Evolutionary conservation across 2,797 vertebrate species (phyloP), one percentile per base, ranked within the genome.

Genomic region (Cyprinella venusta): DNA sequence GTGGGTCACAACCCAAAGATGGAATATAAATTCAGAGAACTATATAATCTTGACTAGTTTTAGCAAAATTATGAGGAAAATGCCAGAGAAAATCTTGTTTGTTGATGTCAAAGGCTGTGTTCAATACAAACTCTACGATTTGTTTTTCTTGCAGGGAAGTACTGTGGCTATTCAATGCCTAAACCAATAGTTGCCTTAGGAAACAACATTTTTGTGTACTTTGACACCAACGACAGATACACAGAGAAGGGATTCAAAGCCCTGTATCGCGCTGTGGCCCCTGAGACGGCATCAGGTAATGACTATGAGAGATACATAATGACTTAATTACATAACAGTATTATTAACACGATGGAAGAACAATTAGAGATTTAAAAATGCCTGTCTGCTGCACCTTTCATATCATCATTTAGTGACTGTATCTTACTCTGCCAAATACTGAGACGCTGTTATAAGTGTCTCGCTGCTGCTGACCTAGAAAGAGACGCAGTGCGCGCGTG

Each of bases 171-270:
- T 87, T 82, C 36, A 64, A 91, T 82, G 68, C 94, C 94, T 0
- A 90, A 84, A 56, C 92, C 93, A 0, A 8, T 95, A 8, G 94
- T 95, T 75, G 90, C 92, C 1, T 86, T 94, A 74, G 92, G 93
- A 72, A 95, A 94, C 92, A 90, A 30, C 12, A 77, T 95, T 88
- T 89, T 84, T 0, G 86, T 95, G 59, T 91, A 89, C 86, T 95
- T 95, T 8, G 89, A 93, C 84, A 93, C 92, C 83, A 95, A 95
- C 12, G 91, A 93, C 48, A 87, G 82, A 83, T 85, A 70, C 52
- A 93, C 90, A n/a, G 92, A 92, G 76, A 88, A 82, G 82, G 94
- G 94, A 80, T 96, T 96, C 89, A 93, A 93, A 90, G 94, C 94
- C 86, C 87, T 88, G 86, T 95, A 92, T 88, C 90, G 88, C 67